Evolutionary conservation across 2,888 invertebrate species (phyloP).

Genomic region (Opisthograptis luteolata): DNA sequence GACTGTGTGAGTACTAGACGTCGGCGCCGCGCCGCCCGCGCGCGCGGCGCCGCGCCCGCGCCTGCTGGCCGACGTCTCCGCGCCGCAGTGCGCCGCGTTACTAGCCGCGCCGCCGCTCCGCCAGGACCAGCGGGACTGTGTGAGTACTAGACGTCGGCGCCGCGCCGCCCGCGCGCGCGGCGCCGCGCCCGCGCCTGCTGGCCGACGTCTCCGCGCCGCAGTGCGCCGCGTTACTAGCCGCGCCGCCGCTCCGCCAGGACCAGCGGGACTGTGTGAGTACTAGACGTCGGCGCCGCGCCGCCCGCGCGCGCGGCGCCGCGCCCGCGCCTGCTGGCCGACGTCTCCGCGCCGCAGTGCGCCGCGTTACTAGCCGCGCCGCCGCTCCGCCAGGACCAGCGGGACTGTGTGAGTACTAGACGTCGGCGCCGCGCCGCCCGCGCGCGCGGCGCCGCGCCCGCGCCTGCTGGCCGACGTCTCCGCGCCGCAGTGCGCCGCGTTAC

Average conservation of each 20-base stretch:
- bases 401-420: constrained; percentile 86
- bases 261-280: constrained; percentile 90
- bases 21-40: constrained; percentile 55
- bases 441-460: too few species aligned
- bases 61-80: constrained; percentile 89
- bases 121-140: constrained; percentile 87
- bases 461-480: too few species aligned
- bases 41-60: constrained; percentile 73
- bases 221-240: constrained; percentile 80
- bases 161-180: constrained; percentile 60
- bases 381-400: constrained; percentile 85
- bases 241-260: constrained; percentile 83
- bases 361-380: constrained; percentile 83
- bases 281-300: constrained; percentile 45
- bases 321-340: constrained; percentile 87
- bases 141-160: constrained; percentile 74
- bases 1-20: constrained; percentile 87
- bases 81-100: constrained; percentile 85
- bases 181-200: constrained; percentile 82
- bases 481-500: too few species aligned
- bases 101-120: constrained; percentile 86
- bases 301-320: constrained; percentile 60
- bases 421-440: too few species aligned
- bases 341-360: constrained; percentile 89
- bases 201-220: constrained; percentile 91